These are phyloP conservation scores for Peromyscus eremicus DNA, from an alignment of 2,797 vertebrate species.

Conservation along the genomic window DNA sequence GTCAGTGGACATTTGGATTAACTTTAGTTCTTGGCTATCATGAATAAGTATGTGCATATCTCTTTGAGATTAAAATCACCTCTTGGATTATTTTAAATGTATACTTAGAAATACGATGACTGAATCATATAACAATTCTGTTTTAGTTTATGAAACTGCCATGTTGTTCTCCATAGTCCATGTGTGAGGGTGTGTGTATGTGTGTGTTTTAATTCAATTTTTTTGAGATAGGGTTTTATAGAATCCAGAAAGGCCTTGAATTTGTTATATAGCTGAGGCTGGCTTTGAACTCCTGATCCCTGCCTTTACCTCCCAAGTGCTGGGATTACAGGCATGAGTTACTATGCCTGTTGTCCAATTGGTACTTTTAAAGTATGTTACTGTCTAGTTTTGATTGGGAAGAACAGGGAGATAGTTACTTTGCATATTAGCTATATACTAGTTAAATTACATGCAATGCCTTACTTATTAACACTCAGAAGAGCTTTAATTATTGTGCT, in stretches of 20 bases:
- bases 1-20: not conserved
- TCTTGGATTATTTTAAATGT: slow-evolving; percentile 28
- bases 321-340: not conserved
- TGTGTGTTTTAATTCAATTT: not conserved
- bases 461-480: slow-evolving; percentile 44
- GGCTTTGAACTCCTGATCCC: not conserved
- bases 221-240: not conserved
- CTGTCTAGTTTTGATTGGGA: slow-evolving; percentile 35
- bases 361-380: not conserved
- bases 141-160: slow-evolving; percentile 11
- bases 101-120: not conserved
- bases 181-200: not conserved
- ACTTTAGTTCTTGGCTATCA: not conserved
- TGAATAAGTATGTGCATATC: not conserved
- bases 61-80: not conserved
- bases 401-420: slow-evolving; percentile 26
- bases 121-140: not conserved
- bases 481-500: not conserved
- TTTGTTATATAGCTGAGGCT: not conserved
- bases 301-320: not conserved
- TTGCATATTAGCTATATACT: slow-evolving; percentile 40
- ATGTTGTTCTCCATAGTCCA: not conserved
- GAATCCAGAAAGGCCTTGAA: not conserved
- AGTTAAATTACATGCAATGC: not conserved
- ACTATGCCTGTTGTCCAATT: not conserved